Percentiles rank a stretch among this genome's conserved stretches.
These are phyloP conservation scores for Zaprionus davidi DNA, from an alignment of 1,140 invertebrate species.

Conservation along the genomic window DNA sequence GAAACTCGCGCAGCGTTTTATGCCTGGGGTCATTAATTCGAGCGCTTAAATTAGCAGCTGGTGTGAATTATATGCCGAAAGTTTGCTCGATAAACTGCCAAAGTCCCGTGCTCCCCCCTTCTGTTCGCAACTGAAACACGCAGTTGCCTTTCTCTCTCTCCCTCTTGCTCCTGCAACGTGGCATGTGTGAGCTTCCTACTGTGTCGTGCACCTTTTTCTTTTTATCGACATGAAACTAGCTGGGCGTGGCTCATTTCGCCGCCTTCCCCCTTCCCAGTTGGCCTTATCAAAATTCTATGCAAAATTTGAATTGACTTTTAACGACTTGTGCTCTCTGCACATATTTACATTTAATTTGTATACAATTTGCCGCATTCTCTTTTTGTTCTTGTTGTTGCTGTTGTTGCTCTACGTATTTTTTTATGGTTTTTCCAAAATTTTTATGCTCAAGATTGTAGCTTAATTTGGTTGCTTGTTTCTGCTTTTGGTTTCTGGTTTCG, in stretches of 20 bases:
- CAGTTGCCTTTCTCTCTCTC: not conserved
- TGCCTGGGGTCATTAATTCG: conserved; percentile 70
- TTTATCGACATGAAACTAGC: conserved; percentile 73
- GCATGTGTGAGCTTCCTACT: conserved; percentile 12
- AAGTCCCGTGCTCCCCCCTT: not conserved
- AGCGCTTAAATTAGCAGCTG: conserved; percentile 78
- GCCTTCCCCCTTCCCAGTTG: not conserved
- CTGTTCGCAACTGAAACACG: not conserved
- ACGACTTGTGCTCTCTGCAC: conserved; percentile 62
- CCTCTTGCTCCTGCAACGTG: not conserved
- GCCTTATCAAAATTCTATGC: conserved; percentile 75
- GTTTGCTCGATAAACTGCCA: conserved; percentile 76
- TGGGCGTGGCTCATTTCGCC: conserved; percentile 12
- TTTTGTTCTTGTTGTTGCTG: not conserved
- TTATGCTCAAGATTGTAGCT: conserved; percentile 70
- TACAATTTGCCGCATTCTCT: conserved; percentile 56
- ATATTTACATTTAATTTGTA: conserved; percentile 79
- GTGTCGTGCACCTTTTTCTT: conserved; percentile 66
- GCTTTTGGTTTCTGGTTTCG: not conserved
- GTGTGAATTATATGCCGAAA: conserved; percentile 77
- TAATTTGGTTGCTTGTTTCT: conserved; percentile 46
- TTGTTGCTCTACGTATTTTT: conserved; percentile 14
- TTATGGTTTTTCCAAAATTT: conserved; percentile 7
- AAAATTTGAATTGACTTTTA: conserved; percentile 80
- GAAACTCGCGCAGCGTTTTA: conserved; percentile 59